Conservation (phyloP, 92 coral and sea anemone species). For the Phenganax stokvisi region DNA sequence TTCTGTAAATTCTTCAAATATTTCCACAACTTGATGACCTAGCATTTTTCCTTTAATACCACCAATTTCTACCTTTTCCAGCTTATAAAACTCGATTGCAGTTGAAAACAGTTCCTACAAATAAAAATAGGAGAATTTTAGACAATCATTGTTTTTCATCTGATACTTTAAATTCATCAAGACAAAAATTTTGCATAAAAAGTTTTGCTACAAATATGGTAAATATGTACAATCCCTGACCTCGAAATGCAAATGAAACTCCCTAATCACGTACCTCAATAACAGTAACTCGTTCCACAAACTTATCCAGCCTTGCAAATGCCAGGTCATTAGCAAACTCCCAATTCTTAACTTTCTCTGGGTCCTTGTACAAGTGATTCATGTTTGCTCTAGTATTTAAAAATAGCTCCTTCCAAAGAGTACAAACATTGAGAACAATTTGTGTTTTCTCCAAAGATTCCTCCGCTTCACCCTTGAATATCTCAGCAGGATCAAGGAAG, state of each 20-base stretch:
- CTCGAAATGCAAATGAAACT: neutral
- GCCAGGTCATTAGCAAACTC: constrained; percentile 89
- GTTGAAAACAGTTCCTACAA: constrained; percentile 86
- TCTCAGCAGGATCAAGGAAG: constrained; percentile 90
- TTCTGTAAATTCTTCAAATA: constrained; percentile 84
- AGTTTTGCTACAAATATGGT: neutral
- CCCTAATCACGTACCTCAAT: constrained; percentile 63
- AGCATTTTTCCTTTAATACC: constrained; percentile 99
- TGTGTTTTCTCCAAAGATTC: constrained; percentile 82
- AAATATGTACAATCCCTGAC: neutral
- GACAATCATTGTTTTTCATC: neutral
- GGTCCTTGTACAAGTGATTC: constrained; percentile 76
- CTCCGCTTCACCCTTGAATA: constrained; percentile 92
- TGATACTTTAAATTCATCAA: neutral
- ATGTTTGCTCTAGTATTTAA: constrained; percentile 77
- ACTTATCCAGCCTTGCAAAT: constrained; percentile 88
- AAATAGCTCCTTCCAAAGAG: constrained; percentile 69
- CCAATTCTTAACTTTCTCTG: constrained; percentile 80
- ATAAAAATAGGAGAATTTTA: neutral
- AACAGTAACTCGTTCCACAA: constrained; percentile 71
- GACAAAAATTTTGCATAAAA: too few relatives aligned
- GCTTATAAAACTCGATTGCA: constrained; percentile 91
- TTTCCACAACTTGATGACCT: constrained; percentile 95
- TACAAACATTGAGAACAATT: constrained; percentile 71
- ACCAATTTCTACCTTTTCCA: constrained; percentile 96